phyloP scores from a whole-genome alignment of 92 coral and sea anemone species.

The Ricordea florida region DNA sequence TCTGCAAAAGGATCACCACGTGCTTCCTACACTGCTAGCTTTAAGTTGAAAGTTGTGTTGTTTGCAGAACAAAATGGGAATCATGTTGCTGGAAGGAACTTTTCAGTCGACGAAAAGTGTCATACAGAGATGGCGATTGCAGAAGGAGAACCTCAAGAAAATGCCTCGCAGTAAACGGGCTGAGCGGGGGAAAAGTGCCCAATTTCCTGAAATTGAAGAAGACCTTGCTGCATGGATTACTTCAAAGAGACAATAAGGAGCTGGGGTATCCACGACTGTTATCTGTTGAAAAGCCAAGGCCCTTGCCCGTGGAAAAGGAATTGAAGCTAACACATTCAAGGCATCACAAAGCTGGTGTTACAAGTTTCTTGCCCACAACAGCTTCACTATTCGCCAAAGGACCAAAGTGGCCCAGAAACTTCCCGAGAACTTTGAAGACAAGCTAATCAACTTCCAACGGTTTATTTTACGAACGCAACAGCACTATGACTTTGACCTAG shows the following conservation, averaged over 20 bases:
- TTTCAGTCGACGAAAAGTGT: neutral
- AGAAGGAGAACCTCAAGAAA: neutral
- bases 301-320: neutral
- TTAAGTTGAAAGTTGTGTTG: slow-evolving; percentile 1
- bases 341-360: too few species aligned
- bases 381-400: too few species aligned
- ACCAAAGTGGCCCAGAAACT: too few species aligned
- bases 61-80: neutral
- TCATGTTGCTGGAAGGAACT: neutral
- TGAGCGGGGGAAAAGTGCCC: neutral
- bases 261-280: neutral
- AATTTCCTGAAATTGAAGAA: neutral
- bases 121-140: neutral
- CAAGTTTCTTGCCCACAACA: too few species aligned
- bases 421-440: too few species aligned
- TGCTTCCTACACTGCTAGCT: too few species aligned
- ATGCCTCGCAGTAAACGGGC: neutral
- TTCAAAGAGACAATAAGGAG: neutral
- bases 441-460: too few species aligned
- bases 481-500: too few species aligned
- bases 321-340: too few species aligned
- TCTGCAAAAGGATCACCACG: neutral
- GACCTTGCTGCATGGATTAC: slow-evolving; percentile 4
- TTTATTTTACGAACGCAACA: too few species aligned
- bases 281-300: neutral